Base-by-base conservation (phyloP, 2,113 vertebrate species). In the Indicator indicator region DNA sequence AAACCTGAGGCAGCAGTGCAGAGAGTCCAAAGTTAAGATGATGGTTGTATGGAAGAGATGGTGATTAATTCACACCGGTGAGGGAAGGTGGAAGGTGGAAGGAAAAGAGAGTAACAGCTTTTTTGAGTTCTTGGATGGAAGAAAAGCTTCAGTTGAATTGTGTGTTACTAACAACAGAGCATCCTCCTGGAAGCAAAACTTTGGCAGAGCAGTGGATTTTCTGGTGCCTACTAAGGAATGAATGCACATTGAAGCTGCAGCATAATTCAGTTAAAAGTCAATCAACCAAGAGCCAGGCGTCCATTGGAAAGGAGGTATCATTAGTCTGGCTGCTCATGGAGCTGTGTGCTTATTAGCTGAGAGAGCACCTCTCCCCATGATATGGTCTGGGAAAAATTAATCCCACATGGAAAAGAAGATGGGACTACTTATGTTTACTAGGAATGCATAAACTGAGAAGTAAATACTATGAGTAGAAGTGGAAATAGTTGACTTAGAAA, bases 221-320 rank as follows among this genome's bases (percentile, higher is more conserved):
- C 44, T 50, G 65, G 27, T 93, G 80, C 82, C 85, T 88, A 2
- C 68, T 59, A 60, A 83, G 52, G 60, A 92, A 59, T 71, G 62
- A 33, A 83, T 4, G 16, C 56, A 23, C 32, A 14, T 9, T 56
- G 62, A 86, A 90, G 72, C 83, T 86, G 83, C 85, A 83, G 80
- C 42, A 33, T 80, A 88, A 93, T 78, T 63, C 62, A 77, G 68
- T 80, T 86, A 88, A 77, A 88, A 89, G 56, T 73, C 83, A 27
- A 80, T 81, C 90, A 94, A 26, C 36, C 46, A 70, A 60, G 75
- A 68, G 79, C 67, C 72, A 93, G 5, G 19, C 58, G 73, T 52
- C 72, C 92, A 60, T 2, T 54, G 82, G 72, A 86, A 86, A 83
- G 79, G 76, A 93, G 90, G 38, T 69, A 63, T 32, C 38, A 6